A percentile compares a stretch with the other conserved stretches of the same genome.
Conservation (phyloP, 37 sponge, comb jelly and placozoan genomes). For the Beroe ovata region DNA sequence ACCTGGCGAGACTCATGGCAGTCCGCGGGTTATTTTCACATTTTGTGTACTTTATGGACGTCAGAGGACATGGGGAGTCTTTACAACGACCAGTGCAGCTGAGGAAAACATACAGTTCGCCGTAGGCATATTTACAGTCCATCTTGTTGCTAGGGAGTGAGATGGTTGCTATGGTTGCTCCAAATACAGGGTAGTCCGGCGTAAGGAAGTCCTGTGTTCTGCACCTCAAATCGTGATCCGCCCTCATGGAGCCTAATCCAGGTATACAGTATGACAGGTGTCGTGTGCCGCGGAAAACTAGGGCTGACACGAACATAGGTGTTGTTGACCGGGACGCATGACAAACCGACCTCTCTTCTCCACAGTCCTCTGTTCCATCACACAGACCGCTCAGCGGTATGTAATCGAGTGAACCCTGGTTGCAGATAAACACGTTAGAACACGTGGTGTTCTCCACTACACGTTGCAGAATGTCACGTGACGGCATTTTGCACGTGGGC, state of each 20-base stretch:
- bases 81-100: background rate
- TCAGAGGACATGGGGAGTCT: background rate
- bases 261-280: background rate
- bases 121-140: background rate
- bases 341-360: background rate
- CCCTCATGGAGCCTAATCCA: background rate
- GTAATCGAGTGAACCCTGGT: background rate
- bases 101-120: background rate
- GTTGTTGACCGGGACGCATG: background rate
- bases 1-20: background rate
- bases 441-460: background rate
- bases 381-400: background rate
- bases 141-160: background rate
- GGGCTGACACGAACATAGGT: background rate
- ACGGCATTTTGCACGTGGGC: background rate
- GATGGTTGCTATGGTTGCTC: background rate
- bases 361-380: background rate
- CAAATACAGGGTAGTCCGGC: background rate
- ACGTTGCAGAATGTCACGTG: background rate
- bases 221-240: background rate
- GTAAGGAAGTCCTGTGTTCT: background rate
- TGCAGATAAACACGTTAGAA: background rate
- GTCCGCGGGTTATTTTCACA: background rate
- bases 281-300: background rate
- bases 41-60: background rate